Evolutionary conservation across 2,888 invertebrate species (phyloP).

Genomic region (Sarcophaga variegata): DNA sequence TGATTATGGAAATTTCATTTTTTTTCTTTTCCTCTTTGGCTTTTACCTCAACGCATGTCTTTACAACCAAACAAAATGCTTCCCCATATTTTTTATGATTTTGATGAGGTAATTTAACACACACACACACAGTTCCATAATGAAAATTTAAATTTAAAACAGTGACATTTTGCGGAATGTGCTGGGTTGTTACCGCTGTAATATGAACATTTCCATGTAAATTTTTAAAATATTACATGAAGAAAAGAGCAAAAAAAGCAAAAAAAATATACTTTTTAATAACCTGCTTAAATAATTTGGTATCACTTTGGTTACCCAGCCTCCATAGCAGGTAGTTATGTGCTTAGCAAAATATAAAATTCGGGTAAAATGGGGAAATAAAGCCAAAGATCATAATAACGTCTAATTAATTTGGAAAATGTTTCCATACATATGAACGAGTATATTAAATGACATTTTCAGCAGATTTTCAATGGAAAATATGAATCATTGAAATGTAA

Average conservation of each 20-base stretch:
- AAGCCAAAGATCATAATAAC: constrained; percentile 14
- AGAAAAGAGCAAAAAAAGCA: neutral
- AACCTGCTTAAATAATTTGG: constrained; percentile 7
- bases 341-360: neutral
- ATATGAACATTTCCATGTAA: constrained; percentile 21
- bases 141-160: constrained; percentile 45
- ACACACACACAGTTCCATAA: constrained; percentile 19
- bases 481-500: neutral
- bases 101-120: constrained; percentile 54
- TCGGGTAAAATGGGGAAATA: neutral
- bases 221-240: neutral
- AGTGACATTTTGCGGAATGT: constrained; percentile 33
- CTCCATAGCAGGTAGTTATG: neutral
- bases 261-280: constrained; percentile 17
- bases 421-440: neutral
- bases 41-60: neutral
- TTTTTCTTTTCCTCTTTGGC: neutral
- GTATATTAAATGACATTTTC: neutral
- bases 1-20: constrained; percentile 45
- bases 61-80: neutral
- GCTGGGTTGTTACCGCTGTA: neutral
- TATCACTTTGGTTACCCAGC: neutral
- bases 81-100: constrained; percentile 36
- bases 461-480: neutral
- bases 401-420: neutral